A percentile compares a stretch with the other conserved stretches of the same genome.
Conservation (phyloP, 2,888 invertebrate genomes). For the Teleiodes luculella region DNA sequence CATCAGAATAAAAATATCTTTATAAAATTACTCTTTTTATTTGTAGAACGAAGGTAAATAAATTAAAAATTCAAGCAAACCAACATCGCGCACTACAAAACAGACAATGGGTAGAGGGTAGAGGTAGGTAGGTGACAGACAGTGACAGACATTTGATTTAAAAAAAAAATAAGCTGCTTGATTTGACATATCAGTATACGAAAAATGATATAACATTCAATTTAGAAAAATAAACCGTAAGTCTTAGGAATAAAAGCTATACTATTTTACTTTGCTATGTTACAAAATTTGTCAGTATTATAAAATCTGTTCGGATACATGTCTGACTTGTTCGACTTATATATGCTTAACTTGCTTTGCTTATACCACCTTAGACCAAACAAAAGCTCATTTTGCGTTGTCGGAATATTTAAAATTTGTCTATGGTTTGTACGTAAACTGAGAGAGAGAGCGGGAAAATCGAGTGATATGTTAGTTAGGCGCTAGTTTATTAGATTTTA, state of each 20-base stretch:
- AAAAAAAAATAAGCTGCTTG: not conserved
- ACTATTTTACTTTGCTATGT: not conserved
- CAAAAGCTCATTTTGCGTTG: not conserved
- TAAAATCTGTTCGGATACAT: not conserved
- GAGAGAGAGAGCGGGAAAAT: too few species aligned
- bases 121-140: too few species aligned
- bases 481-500: too few species aligned
- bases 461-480: too few species aligned
- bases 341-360: too few species aligned
- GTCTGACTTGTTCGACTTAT: not conserved
- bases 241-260: not conserved
- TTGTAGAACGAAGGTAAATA: conserved; percentile 53
- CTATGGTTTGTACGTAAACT: not conserved
- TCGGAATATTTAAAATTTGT: not conserved
- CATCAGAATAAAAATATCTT: conserved; percentile 36
- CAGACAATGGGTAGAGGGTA: conserved; percentile 12
- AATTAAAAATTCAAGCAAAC: conserved; percentile 26
- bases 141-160: conserved; percentile 7
- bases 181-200: not conserved
- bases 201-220: not conserved
- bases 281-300: not conserved
- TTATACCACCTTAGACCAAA: too few species aligned
- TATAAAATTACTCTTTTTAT: conserved; percentile 45
- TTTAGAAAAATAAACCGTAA: not conserved
- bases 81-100: conserved; percentile 20